Percentiles rank a stretch among this genome's conserved stretches.
Conservation (phyloP, 1,140 invertebrate species). For the Mactra quadrangularis region DNA sequence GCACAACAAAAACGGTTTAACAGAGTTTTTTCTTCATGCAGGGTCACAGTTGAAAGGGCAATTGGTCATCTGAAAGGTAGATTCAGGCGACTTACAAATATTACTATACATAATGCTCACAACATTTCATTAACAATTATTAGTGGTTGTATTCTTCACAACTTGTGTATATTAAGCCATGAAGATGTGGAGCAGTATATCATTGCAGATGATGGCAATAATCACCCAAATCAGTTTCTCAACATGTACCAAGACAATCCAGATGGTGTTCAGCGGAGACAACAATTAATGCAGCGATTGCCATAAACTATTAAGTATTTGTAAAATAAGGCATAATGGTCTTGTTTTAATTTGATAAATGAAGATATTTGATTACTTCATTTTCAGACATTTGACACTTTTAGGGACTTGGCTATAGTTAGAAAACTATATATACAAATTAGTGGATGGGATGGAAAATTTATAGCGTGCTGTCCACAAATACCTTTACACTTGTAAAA, state of each 20-base stretch:
- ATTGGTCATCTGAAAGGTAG: conserved; percentile 59
- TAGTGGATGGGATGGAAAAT: too few species aligned
- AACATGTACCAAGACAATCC: conserved; percentile 14
- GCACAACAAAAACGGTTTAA: conserved; percentile 45
- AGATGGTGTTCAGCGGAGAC: not conserved
- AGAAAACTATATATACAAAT: too few species aligned
- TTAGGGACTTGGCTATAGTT: too few species aligned
- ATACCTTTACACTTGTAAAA: too few species aligned
- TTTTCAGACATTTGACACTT: too few species aligned
- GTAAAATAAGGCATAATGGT: too few species aligned
- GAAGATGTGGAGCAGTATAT: conserved; percentile 55
- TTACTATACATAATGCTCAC: conserved; percentile 5
- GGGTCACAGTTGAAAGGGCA: conserved; percentile 41
- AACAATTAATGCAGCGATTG: not conserved
- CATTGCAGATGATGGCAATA: conserved; percentile 4
- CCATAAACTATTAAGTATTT: too few species aligned
- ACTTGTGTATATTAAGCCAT: conserved; percentile 42
- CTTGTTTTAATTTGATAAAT: too few species aligned
- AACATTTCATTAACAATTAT: conserved; percentile 34
- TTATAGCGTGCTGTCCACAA: too few species aligned
- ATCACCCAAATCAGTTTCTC: not conserved
- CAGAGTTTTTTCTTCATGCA: not conserved
- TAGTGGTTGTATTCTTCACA: conserved; percentile 45
- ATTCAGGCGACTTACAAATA: conserved; percentile 34
- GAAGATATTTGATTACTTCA: too few species aligned